phyloP scores from a whole-genome alignment of 2,797 vertebrate genomes.

The Arnoldichthys spilopterus region DNA sequence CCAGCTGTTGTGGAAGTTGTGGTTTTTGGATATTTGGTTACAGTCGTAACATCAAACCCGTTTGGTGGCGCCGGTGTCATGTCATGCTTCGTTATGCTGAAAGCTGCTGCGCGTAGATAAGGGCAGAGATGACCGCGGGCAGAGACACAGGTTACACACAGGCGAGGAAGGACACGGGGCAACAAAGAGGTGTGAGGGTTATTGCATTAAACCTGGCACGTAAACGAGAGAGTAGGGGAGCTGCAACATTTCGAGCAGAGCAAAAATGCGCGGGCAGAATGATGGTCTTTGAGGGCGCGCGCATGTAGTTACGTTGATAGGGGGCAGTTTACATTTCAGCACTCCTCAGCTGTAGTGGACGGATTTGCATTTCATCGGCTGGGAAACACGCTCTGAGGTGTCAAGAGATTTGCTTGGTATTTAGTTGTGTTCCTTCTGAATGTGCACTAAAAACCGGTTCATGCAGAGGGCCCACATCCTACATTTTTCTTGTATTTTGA shows the following conservation, averaged over 20 bases:
- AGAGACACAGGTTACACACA: background rate
- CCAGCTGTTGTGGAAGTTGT: conserved; percentile 16
- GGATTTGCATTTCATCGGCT: background rate
- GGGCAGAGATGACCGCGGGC: conserved; percentile 25
- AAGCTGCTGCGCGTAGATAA: conserved; percentile 46
- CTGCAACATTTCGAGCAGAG: no score
- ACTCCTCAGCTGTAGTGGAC: no score
- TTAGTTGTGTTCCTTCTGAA: background rate
- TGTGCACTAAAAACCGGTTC: background rate
- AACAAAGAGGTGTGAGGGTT: no score
- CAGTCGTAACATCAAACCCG: conserved; percentile 33
- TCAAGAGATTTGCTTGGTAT: background rate
- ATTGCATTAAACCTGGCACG: no score
- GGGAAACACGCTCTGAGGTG: background rate
- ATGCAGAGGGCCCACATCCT: no score
- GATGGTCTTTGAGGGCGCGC: no score
- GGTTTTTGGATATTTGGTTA: conserved; percentile 8
- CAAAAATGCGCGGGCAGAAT: no score
- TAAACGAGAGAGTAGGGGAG: no score
- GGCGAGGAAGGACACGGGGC: no score
- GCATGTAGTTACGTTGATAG: no score
- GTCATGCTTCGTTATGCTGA: background rate
- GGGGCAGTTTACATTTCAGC: no score
- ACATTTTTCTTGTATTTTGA: no score
- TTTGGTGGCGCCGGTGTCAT: conserved; percentile 29